These are phyloP conservation scores for Pteropus rufus DNA, from an alignment of 2,797 vertebrate genomes.

Conservation along the genomic window DNA sequence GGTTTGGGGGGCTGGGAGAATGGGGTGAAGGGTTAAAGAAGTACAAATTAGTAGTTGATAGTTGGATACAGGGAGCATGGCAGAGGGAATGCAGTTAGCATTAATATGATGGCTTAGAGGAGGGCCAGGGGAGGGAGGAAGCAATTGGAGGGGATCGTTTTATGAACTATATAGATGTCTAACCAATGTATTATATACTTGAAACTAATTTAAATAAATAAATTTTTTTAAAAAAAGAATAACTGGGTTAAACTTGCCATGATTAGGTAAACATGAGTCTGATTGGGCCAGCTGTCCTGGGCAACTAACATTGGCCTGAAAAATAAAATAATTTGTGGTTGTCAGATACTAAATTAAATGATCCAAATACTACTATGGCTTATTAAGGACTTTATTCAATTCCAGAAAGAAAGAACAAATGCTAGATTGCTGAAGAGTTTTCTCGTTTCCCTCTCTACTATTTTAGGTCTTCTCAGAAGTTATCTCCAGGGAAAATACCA, in stretches of 20 bases:
- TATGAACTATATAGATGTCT: too few species aligned
- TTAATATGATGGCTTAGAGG: too few species aligned
- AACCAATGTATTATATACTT: too few species aligned
- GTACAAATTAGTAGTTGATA: too few species aligned
- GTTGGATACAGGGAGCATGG: too few species aligned
- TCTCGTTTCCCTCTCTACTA: constrained; percentile 12
- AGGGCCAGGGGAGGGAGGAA: too few species aligned
- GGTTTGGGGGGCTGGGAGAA: too few species aligned
- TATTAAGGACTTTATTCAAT: constrained; percentile 59
- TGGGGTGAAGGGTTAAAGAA: too few species aligned
- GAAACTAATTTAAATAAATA: too few species aligned
- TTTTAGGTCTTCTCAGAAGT: constrained; percentile 75
- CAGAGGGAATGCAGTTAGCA: too few species aligned
- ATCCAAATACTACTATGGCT: constrained; percentile 10
- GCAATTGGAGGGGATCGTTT: too few species aligned
- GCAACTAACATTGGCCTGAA: constrained; percentile 17
- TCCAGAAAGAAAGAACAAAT: constrained; percentile 36
- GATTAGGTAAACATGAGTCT: background rate
- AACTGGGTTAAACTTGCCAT: background rate
- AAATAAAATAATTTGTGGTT: constrained; percentile 43
- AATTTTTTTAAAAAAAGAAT: background rate
- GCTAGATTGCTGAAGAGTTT: constrained; percentile 17
- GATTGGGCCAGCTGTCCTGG: background rate
- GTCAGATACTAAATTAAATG: constrained; percentile 30
- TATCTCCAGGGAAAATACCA: constrained; percentile 77